These are phyloP conservation scores for Bagarius yarrelli DNA, from an alignment of 2,113 vertebrate genomes.

Conservation along the genomic window DNA sequence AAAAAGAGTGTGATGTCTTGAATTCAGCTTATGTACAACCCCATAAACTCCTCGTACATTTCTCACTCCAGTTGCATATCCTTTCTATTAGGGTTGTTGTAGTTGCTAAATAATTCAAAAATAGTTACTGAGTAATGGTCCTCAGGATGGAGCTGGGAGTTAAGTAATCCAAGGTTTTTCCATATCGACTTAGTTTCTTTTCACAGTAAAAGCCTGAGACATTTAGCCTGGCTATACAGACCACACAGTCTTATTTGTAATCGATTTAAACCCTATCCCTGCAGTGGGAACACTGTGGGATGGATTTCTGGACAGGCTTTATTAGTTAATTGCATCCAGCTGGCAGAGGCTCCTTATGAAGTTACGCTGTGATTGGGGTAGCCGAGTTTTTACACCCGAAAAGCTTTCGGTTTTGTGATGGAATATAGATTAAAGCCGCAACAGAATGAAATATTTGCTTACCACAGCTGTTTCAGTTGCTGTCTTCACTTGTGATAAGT, in stretches of 20 bases:
- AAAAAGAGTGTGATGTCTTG: neutral
- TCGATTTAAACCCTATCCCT: constrained; percentile 19
- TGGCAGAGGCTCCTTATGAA: constrained; percentile 29
- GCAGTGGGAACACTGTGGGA: constrained; percentile 25
- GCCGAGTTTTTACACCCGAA: neutral
- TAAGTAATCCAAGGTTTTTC: neutral
- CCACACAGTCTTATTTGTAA: constrained; percentile 37
- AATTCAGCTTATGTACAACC: neutral
- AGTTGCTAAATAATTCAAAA: neutral
- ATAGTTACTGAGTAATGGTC: neutral
- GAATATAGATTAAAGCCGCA: neutral
- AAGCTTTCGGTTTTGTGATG: constrained; percentile 7
- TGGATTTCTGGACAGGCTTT: constrained; percentile 31
- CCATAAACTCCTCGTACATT: constrained; percentile 5
- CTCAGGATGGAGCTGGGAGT: neutral
- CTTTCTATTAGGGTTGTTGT: neutral
- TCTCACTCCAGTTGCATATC: neutral
- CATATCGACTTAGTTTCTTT: constrained; percentile 8
- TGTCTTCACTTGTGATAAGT: neutral
- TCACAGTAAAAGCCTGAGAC: constrained; percentile 19
- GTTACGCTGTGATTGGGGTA: neutral
- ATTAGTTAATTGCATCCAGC: constrained; percentile 46
- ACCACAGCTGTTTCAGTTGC: constrained; percentile 3
- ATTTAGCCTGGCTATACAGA: constrained; percentile 24
- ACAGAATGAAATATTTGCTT: constrained; percentile 24